Evolutionary conservation across 2,113 vertebrate genomes (phyloP).

Genomic region (Serinus canaria): DNA sequence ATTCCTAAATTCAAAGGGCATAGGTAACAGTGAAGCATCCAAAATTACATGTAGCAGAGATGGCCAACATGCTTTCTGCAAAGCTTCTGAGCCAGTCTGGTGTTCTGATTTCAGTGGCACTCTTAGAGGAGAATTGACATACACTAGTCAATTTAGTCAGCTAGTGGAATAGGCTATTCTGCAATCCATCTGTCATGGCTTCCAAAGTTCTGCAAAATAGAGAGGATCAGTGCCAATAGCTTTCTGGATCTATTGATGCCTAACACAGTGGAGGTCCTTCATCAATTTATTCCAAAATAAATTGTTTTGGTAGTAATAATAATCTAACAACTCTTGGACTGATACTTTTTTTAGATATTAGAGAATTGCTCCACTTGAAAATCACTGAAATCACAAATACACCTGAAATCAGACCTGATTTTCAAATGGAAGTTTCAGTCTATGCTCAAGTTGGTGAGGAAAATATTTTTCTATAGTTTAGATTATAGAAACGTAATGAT

Average conservation of each 20-base stretch:
- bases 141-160: neutral
- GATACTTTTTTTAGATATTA: neutral
- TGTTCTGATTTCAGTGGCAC: neutral
- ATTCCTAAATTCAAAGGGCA: neutral
- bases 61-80: neutral
- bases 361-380: neutral
- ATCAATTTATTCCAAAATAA: neutral
- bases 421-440: neutral
- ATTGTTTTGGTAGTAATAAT: neutral
- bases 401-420: neutral
- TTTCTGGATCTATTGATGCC: neutral
- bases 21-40: neutral
- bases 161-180: neutral
- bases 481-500: neutral
- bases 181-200: rapidly evolving
- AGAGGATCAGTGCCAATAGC: neutral
- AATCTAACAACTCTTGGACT: neutral
- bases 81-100: neutral
- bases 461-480: neutral
- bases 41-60: neutral
- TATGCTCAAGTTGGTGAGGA: neutral
- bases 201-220: neutral
- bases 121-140: neutral
- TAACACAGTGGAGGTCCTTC: neutral
- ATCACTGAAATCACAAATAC: neutral